A percentile compares a stretch with the other conserved stretches of the same genome.
These are phyloP conservation scores for Nylanderia fulva DNA, from an alignment of 1,140 invertebrate species.

Conservation along the genomic window DNA sequence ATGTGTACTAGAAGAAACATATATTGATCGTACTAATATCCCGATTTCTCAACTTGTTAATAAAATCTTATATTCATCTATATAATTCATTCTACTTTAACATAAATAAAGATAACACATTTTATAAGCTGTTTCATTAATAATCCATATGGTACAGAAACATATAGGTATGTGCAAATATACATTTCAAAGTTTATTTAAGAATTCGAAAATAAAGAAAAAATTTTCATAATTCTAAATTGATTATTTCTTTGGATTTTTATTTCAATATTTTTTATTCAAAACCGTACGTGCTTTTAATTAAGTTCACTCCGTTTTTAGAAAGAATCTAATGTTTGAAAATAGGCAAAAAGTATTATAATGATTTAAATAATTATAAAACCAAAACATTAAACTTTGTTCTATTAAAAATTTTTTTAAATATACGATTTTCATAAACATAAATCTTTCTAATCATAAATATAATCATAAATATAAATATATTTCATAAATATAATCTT, in stretches of 20 bases:
- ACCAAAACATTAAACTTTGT: background rate
- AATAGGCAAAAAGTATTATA: background rate
- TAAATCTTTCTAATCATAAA: background rate
- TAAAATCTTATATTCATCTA: background rate
- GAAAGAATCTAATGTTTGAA: background rate
- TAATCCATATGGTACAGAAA: background rate
- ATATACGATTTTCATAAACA: background rate
- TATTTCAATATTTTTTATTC: background rate
- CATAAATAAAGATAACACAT: background rate
- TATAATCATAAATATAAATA: too few relatives aligned
- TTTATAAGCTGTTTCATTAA: background rate
- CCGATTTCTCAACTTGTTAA: background rate
- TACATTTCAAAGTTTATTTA: background rate
- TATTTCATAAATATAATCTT: background rate
- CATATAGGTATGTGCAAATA: too few relatives aligned
- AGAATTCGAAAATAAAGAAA: background rate
- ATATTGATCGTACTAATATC: background rate
- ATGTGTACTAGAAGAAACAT: background rate
- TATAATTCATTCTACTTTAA: background rate
- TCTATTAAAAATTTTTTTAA: background rate
- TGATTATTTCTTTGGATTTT: background rate
- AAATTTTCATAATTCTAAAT: background rate
- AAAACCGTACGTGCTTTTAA: background rate
- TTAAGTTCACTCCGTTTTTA: background rate
- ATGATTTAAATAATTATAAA: background rate